These are phyloP conservation scores for Congeria kusceri DNA, from an alignment of 2,888 invertebrate species.

Conservation along the genomic window DNA sequence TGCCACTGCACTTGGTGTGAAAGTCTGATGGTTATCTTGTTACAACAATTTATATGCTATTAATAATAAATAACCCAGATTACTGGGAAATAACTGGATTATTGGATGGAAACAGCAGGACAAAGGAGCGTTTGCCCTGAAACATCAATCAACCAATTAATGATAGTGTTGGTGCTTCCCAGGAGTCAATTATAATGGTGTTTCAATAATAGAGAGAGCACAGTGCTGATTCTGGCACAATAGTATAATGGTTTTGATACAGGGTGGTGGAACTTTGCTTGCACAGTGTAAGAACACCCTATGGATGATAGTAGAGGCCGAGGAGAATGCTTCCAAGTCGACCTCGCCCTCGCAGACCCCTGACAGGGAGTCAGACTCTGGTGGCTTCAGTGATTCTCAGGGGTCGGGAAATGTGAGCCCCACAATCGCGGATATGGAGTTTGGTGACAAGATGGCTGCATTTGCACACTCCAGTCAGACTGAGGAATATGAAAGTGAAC, in stretches of 20 bases:
- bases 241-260: constrained; percentile 55
- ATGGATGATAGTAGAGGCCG: constrained; percentile 63
- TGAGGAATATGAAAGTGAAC: constrained; percentile 9
- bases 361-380: constrained; percentile 2
- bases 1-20: no score
- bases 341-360: constrained; percentile 47
- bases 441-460: neutral
- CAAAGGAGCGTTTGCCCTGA: neutral
- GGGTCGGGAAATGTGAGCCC: constrained; percentile 8
- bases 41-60: no score
- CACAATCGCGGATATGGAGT: neutral
- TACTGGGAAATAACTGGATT: no score
- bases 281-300: constrained; percentile 63
- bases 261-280: constrained; percentile 54
- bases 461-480: neutral
- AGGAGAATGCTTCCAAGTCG: constrained; percentile 58
- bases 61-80: no score
- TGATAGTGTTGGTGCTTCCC: constrained; percentile 6
- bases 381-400: constrained; percentile 5
- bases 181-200: constrained; percentile 30
- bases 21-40: no score
- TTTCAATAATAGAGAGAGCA: constrained; percentile 3
- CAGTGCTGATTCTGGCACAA: constrained; percentile 8
- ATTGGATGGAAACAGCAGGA: no score
- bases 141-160: constrained; percentile 9